Base-by-base conservation (phyloP, 2,888 invertebrate genomes). In the Andrena chrysosceles region DNA sequence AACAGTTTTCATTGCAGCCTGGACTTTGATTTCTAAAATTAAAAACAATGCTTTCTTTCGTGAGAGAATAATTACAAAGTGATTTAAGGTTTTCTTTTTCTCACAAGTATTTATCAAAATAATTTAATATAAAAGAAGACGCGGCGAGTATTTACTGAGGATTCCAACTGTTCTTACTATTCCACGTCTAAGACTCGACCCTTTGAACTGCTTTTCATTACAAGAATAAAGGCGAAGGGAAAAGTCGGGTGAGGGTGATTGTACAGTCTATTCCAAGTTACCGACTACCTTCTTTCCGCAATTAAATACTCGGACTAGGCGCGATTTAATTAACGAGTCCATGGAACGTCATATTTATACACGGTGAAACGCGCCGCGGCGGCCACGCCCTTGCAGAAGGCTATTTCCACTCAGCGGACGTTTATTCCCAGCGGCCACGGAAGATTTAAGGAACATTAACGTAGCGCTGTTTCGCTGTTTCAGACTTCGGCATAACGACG, bases 401-500 rank as follows among this genome's bases (percentile, higher is more conserved):
- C 63, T 8, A 31, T 49, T 69, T 66, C 52, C n/a, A 13, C 48
- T 13, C n/a, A 29, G 26, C 52, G 54, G 10, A 60, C 23, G 71
- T 75, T 83, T 76, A 75, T 79, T 69, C 72, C 13, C 69, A n/a
- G 52, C 33, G 52, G 48, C 8, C 48, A 16, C 23, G n/a, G 33
- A 48, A 64, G 70, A 71, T 63, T 77, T 74, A 66, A 67, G 31
- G 67, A 54, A 54, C 77, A 77, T 77, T 82, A 72, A 52, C 78
- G 67, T 31, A 33, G 29, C 31, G 42, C 16, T 85, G 79, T 64
- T 88, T 92, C 93, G 87, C 84, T 89, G 89, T 94, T 95, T 72
- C 95, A 98, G 98, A 98, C 96, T 98, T 97, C 93, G 98, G 98
- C 81, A 97, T 98, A 90, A 96, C 95, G 91, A 96, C 97, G 80